phyloP scores from a whole-genome alignment of 2,888 invertebrate genomes.

The Limnephilus rhombicus region DNA sequence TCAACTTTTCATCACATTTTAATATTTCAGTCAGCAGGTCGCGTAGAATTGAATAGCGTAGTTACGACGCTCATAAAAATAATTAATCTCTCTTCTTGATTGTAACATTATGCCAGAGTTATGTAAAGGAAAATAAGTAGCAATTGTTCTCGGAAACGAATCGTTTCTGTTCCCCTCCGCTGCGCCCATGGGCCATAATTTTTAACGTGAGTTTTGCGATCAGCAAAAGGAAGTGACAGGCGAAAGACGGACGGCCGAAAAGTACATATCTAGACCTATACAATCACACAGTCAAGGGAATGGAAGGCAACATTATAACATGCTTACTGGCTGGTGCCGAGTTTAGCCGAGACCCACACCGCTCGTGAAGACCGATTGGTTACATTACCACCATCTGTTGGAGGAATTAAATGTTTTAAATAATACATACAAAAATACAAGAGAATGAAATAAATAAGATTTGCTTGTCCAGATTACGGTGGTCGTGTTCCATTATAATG shows the following conservation, averaged over 20 bases:
- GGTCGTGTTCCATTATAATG: neutral
- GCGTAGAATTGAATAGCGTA: neutral
- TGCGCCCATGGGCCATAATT: slow-evolving; percentile 66
- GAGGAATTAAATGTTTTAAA: slow-evolving; percentile 3
- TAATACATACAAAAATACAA: neutral
- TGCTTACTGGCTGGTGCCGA: slow-evolving; percentile 28
- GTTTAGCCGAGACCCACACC: slow-evolving; percentile 59
- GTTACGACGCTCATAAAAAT: neutral
- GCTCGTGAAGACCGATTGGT: slow-evolving; percentile 20
- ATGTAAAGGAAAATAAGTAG: neutral
- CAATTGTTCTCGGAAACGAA: slow-evolving; percentile 31
- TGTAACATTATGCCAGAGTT: neutral
- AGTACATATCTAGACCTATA: slow-evolving; percentile 63
- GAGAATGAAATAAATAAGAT: slow-evolving; percentile 25
- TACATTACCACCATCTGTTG: slow-evolving; percentile 56
- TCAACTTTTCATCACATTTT: neutral
- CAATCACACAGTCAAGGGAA: slow-evolving; percentile 14
- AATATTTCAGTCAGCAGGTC: neutral
- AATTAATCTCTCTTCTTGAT: neutral
- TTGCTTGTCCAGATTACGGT: slow-evolving; percentile 2
- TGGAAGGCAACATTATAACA: slow-evolving; percentile 31
- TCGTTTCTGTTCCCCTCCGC: slow-evolving; percentile 40
- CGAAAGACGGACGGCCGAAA: slow-evolving; percentile 67
- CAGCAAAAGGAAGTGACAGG: slow-evolving; percentile 68
- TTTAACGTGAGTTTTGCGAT: slow-evolving; percentile 67